Base-by-base conservation (phyloP, 1,140 invertebrate species). In the Caenorhabditis tropicalis region DNA sequence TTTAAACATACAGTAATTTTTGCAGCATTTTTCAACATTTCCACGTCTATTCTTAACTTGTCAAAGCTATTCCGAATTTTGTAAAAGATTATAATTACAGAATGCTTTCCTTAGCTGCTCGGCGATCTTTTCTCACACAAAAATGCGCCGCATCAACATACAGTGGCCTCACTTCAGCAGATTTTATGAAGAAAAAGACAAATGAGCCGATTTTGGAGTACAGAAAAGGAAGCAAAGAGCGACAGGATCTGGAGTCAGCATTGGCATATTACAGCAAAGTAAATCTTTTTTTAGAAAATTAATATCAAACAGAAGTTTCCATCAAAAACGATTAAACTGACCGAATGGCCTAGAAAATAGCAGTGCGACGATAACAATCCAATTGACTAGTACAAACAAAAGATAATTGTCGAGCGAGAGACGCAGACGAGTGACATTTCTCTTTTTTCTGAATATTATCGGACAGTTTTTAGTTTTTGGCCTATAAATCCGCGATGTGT, bases 171-270 rank as follows among this genome's bases (percentile, higher is more conserved):
- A 91, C 91, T 7, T 91, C 90, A 2, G 89, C 87, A 27, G 81
- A 91, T 53, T 91, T 91, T 48, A 86, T 91, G 87, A 91, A 92
- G 83, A 87, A 89, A 39, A 92, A 92, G n/a, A 87, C 85, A 33
- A 93, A 93, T 91, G 93, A 93, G 84, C 92, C 93, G 1, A 88
- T 93, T 86, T 87, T 91, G 12, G 92, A 89, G 5, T 99, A 98
- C 92, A 92, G 94, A 58, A 94, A 95, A 85, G 95, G 95, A 12
- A 96, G 95, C 65, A 92, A 93, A 56, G 97, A 99, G 91, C 93
- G 96, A 65, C 27, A 53, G n/a, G 84, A 48, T 27, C 48, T 85
- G 15, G 94, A 95, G 88, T 93, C 93, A 79, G 94, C 94, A 58
- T 91, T 99, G 6, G 65, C 65, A 9, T 24, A 43, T 31, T 74